A percentile compares a stretch with the other conserved stretches of the same genome.
Conservation (phyloP, 2,113 vertebrate species). For the Speoplatyrhinus poulsoni region DNA sequence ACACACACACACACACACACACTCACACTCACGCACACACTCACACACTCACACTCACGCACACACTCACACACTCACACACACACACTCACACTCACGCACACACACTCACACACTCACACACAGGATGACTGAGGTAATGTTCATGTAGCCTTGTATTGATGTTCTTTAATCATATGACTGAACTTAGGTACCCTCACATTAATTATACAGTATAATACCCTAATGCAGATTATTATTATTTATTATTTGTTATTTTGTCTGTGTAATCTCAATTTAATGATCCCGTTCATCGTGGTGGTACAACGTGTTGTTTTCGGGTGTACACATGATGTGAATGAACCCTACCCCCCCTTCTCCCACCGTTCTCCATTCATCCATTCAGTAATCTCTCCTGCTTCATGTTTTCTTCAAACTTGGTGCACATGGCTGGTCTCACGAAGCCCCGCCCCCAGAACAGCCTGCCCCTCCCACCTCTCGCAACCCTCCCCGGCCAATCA, state of each 20-base stretch:
- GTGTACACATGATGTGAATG: constrained; percentile 41
- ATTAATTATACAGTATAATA: background rate
- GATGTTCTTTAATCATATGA: background rate
- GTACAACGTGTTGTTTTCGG: constrained; percentile 55
- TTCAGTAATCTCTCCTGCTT: constrained; percentile 49
- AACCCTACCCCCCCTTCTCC: constrained; percentile 11
- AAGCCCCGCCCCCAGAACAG: constrained; percentile 42
- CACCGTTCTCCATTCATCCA: constrained; percentile 5
- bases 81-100: no score
- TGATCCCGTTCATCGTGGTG: constrained; percentile 8
- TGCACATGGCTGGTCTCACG: constrained; percentile 67
- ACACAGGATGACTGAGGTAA: background rate
- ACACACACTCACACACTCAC: background rate
- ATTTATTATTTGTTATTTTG: no score
- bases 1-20: background rate
- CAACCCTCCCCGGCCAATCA: constrained; percentile 49
- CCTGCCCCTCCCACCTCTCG: constrained; percentile 43
- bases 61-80: constrained; percentile 2
- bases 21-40: constrained; percentile 1
- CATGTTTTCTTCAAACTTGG: constrained; percentile 66
- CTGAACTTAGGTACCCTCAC: background rate
- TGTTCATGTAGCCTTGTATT: no score
- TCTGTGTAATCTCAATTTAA: no score
- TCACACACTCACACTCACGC: constrained; percentile 7
- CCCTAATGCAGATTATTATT: background rate